A percentile compares a stretch with the other conserved stretches of the same genome.
Evolutionary conservation across 2,113 vertebrate genomes (phyloP).

Genomic region (Cinclus cinclus): DNA sequence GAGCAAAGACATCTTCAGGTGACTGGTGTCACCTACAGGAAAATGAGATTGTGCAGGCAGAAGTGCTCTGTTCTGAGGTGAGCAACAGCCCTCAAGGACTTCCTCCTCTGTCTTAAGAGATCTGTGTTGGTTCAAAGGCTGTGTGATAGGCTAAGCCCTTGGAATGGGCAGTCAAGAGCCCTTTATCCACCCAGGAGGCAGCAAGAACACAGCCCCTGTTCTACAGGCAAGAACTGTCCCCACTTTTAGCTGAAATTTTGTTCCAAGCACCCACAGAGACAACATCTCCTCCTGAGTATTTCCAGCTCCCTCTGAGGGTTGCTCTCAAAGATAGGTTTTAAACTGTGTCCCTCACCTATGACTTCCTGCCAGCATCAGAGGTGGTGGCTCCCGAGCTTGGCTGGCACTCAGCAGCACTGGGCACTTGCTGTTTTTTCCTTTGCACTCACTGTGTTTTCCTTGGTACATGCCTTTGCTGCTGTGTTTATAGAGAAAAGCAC

Average conservation of each 20-base stretch:
- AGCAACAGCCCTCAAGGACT: neutral
- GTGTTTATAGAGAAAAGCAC: neutral
- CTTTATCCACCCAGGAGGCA: neutral
- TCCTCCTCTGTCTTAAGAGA: neutral
- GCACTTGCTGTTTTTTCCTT: neutral
- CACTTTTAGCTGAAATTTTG: neutral
- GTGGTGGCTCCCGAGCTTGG: neutral
- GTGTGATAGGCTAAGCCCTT: neutral
- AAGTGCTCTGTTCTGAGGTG: neutral
- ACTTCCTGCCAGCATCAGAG: neutral
- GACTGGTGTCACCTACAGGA: neutral
- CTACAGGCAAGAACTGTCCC: neutral
- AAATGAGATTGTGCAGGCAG: neutral
- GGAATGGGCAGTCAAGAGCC: neutral
- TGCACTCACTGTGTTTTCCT: neutral
- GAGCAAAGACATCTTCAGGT: neutral
- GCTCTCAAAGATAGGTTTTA: neutral
- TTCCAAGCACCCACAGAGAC: neutral
- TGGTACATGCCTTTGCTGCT: neutral
- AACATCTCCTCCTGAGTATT: neutral
- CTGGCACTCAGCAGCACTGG: neutral
- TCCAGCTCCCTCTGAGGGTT: neutral
- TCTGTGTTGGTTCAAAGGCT: neutral
- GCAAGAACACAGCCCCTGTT: neutral
- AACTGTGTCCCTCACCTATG: neutral